Evolutionary conservation across 2,113 vertebrate species (phyloP).

Genomic region (Coracopsis vasa): DNA sequence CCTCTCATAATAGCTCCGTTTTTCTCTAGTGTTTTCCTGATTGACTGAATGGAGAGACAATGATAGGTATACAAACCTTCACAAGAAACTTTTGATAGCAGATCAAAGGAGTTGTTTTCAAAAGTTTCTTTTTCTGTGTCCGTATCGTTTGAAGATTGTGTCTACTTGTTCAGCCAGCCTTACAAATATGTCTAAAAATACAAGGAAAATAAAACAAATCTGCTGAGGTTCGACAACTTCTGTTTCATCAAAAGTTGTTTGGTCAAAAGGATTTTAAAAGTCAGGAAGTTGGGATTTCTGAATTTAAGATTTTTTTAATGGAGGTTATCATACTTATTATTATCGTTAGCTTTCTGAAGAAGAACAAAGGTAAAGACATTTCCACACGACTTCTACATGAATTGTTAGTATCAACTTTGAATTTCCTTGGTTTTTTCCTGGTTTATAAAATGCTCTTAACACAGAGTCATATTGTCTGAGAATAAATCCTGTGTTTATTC

Average conservation of each 20-base stretch:
- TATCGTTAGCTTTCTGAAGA: background rate
- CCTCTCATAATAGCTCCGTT: background rate
- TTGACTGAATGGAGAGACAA: background rate
- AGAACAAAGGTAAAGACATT: slow-evolving; percentile 1
- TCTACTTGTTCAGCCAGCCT: background rate
- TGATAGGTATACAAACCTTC: background rate
- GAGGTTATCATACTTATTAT: background rate
- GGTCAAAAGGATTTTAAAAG: background rate
- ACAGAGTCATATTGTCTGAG: slow-evolving; percentile 10
- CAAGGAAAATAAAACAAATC: background rate
- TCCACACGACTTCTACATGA: background rate
- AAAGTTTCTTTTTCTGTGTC: background rate
- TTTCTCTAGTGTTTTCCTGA: background rate
- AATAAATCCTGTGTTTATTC: background rate
- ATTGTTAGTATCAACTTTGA: background rate
- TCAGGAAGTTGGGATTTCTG: background rate
- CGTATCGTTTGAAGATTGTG: background rate
- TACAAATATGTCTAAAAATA: background rate
- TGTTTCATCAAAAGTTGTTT: background rate
- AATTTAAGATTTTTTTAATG: background rate
- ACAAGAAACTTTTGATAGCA: background rate
- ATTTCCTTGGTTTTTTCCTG: background rate
- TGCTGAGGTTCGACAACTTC: background rate
- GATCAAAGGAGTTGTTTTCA: background rate
- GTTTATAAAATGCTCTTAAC: background rate